phyloP scores from a whole-genome alignment of 2,888 invertebrate genomes.

The Temnothorax unifasciatus region DNA sequence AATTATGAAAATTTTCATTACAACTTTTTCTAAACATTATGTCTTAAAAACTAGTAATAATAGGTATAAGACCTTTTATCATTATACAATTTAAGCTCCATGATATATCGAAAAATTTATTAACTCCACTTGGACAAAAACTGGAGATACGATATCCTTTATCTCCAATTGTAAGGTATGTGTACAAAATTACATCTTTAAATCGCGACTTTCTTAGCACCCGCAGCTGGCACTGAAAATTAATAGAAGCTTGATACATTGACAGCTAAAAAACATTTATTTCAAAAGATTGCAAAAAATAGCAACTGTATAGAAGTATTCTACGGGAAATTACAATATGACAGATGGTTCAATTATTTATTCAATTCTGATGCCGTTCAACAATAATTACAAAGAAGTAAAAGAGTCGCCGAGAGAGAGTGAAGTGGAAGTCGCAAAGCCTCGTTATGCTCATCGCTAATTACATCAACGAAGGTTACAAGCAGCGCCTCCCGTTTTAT shows the following conservation, averaged over 20 bases:
- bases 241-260: background rate
- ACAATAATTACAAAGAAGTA: background rate
- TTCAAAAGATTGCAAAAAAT: background rate
- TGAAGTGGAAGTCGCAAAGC: background rate
- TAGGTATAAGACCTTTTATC: too few species aligned
- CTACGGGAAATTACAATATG: background rate
- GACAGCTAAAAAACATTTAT: slow-evolving; percentile 5
- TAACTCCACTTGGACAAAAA: too few species aligned
- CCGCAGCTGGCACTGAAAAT: background rate
- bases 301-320: background rate
- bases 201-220: background rate
- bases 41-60: too few species aligned
- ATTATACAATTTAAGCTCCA: too few species aligned
- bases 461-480: slow-evolving; percentile 24
- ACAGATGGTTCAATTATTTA: background rate
- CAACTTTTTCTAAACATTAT: too few species aligned
- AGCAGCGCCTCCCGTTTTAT: slow-evolving; percentile 3
- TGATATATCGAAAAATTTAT: too few species aligned
- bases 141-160: too few species aligned
- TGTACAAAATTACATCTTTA: background rate
- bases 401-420: background rate
- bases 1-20: too few species aligned
- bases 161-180: too few species aligned
- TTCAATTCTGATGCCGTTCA: too few species aligned
- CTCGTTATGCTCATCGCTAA: slow-evolving; percentile 14